A percentile compares a stretch with the other conserved stretches of the same genome.
Evolutionary conservation across 2,113 vertebrate species (phyloP).

Genomic region (Ammodytes dubius): DNA sequence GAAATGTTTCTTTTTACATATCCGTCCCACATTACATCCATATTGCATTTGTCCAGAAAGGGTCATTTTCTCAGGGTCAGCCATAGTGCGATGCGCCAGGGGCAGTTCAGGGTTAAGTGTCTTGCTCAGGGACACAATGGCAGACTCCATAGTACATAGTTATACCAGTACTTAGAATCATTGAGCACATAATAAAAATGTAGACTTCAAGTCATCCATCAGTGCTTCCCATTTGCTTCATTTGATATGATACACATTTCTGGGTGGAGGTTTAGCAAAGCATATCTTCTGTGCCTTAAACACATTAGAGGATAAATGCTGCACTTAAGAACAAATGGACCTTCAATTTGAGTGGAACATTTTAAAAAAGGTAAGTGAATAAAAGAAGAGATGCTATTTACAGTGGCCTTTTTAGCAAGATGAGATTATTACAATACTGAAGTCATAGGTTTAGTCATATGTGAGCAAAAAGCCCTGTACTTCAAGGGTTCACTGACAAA

Average conservation of each 20-base stretch:
- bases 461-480: neutral
- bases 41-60: too few species aligned
- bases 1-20: too few species aligned
- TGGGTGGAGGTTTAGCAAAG: neutral
- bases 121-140: too few species aligned
- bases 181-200: neutral
- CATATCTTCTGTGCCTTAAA: neutral
- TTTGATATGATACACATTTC: neutral
- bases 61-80: too few species aligned
- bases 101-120: too few species aligned
- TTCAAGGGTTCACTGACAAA: neutral
- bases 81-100: too few species aligned
- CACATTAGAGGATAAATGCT: constrained; percentile 4
- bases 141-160: too few species aligned
- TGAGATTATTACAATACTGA: neutral
- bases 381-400: neutral
- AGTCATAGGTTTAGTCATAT: neutral
- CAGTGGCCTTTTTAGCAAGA: neutral
- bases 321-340: neutral
- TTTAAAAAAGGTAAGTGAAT: neutral
- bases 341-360: neutral
- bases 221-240: neutral
- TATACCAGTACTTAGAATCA: neutral
- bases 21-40: too few species aligned
- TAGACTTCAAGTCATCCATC: neutral